These are phyloP conservation scores for Cheilosia scutellata DNA, from an alignment of 2,888 invertebrate genomes.

Conservation along the genomic window DNA sequence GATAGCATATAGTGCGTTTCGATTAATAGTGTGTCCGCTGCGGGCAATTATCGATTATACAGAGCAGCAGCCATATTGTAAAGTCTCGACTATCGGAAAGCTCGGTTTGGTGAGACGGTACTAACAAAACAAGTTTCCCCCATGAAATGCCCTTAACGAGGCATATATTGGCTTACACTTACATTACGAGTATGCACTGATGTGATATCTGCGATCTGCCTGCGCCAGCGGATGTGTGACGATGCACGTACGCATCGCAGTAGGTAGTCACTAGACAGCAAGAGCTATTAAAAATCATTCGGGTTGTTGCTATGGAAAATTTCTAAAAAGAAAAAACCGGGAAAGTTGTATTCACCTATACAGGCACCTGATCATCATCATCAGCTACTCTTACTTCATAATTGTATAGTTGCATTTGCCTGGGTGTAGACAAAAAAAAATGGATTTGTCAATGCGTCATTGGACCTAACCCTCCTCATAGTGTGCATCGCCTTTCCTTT, in stretches of 20 bases:
- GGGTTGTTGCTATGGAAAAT: constrained; percentile 45
- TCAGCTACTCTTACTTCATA: neutral
- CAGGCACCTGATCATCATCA: constrained; percentile 47
- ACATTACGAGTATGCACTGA: constrained; percentile 3
- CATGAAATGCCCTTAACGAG: constrained; percentile 63
- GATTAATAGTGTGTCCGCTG: constrained; percentile 43
- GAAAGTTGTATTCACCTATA: constrained; percentile 32
- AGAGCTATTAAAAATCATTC: constrained; percentile 33
- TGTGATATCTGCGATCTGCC: neutral
- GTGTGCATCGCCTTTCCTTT: constrained; percentile 27
- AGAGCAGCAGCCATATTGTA: neutral
- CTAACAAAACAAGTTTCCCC: constrained; percentile 59
- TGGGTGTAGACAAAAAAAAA: constrained; percentile 8
- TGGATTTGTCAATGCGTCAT: constrained; percentile 52
- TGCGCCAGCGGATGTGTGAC: constrained; percentile 33
- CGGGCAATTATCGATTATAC: constrained; percentile 46
- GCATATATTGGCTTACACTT: constrained; percentile 37
- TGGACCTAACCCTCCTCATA: constrained; percentile 17
- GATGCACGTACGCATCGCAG: constrained; percentile 54
- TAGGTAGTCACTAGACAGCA: constrained; percentile 31
- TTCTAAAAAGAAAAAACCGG: constrained; percentile 24
- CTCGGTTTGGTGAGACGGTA: constrained; percentile 24
- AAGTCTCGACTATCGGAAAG: constrained; percentile 22
- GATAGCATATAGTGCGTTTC: constrained; percentile 36
- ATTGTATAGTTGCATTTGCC: neutral